Evolutionary conservation across 2,888 invertebrate genomes (phyloP), one percentile per base, ranked within the genome.

Genomic region (Andrena haemorrhoa): DNA sequence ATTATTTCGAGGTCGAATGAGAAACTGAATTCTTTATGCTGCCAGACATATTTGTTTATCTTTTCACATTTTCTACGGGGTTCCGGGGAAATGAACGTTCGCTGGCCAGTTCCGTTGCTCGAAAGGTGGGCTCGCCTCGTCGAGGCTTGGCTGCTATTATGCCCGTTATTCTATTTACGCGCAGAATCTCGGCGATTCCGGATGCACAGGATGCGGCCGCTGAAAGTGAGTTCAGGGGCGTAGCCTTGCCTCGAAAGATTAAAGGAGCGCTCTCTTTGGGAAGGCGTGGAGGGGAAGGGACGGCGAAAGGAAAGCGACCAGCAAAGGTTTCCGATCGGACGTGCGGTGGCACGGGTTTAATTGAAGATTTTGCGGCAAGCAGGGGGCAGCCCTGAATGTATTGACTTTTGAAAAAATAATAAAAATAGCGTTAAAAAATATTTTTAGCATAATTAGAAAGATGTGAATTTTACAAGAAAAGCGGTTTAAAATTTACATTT

Each of bases 191-290:
- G 77, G 33, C 72, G 82, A 84, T 86, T 76, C 86, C 85, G 89
- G 90, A 89, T 90, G 84, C 83, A 76, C 66, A 64, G 73, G 75
- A 87, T 85, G 83, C 89, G 78, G 79, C 69, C 72, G 90, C 89
- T 88, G 90, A 89, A 89, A 89, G 89, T 89, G 90, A 89, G 89
- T 84, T 51, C 84, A 84, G 70, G 72, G 86, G 74, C 86, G 87
- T 84, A 66, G 35, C 66, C 77, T 65, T 66, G 49, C 8, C 35
- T 41, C 41, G 41, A 77, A 65, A 74, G 58, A 83, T 83, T 47
- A 33, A 68, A 69, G 49, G 56, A 70, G 41, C 64, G 66, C 61
- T 51, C 63, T 64, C 70, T 60, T 69, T 6, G 47, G 26, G 33
- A 33, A 23, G 41, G 56, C 29, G 71, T 12, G 20, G 65, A 51